Conservation (phyloP, 2,888 invertebrate genomes). For the Palloptera scutellata region DNA sequence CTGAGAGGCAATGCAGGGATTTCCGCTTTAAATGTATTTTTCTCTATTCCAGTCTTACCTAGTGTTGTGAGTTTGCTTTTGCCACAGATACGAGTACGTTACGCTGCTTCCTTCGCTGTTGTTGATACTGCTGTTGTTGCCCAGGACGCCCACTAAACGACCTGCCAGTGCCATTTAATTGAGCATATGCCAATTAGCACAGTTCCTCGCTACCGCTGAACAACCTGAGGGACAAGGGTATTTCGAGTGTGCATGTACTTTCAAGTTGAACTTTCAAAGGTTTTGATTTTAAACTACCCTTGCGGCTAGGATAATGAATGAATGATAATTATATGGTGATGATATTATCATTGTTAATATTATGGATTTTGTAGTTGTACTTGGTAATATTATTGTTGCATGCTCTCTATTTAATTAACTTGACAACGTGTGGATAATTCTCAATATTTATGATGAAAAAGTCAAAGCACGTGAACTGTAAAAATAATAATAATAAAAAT, state of each 20-base stretch:
- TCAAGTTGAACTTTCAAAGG: slow-evolving; percentile 24
- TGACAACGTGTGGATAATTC: slow-evolving; percentile 60
- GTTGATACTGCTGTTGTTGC: slow-evolving; percentile 7
- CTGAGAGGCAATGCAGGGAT: too few relatives aligned
- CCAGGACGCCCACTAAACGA: neutral
- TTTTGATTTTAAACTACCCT: slow-evolving; percentile 40
- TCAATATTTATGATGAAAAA: slow-evolving; percentile 29
- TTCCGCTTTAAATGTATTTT: too few relatives aligned
- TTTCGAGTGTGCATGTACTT: slow-evolving; percentile 14
- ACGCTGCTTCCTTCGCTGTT: too few relatives aligned
- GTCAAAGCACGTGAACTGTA: slow-evolving; percentile 29
- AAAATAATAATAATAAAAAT: neutral
- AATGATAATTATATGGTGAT: neutral
- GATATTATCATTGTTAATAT: slow-evolving; percentile 11
- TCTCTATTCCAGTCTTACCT: neutral
- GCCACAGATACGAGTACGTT: neutral
- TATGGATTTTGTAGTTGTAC: slow-evolving; percentile 9
- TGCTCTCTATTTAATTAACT: slow-evolving; percentile 55
- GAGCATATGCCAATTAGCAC: slow-evolving; percentile 34
- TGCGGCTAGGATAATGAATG: slow-evolving; percentile 44
- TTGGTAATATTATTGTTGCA: slow-evolving; percentile 8
- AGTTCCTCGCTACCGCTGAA: neutral
- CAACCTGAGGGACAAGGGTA: neutral
- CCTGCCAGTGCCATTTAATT: slow-evolving; percentile 16
- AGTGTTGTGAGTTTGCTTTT: slow-evolving; percentile 7